Conservation (phyloP, 2,888 invertebrate genomes). For the Hanleya hanleyi region DNA sequence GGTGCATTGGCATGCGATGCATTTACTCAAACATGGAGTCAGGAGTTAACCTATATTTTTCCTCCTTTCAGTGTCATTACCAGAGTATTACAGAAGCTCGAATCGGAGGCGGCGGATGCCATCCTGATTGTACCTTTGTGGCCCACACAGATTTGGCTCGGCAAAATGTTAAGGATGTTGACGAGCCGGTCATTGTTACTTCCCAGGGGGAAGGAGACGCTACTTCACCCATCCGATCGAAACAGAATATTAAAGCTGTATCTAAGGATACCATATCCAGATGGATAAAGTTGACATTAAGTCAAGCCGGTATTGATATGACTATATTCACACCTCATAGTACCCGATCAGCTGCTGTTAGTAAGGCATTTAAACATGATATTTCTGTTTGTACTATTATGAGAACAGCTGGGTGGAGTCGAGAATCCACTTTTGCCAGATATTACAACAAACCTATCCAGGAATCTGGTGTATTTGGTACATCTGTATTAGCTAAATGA, state of each 20-base stretch:
- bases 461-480: not conserved
- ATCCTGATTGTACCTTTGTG: constrained; percentile 31
- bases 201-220: not conserved
- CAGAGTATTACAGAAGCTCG: constrained; percentile 31
- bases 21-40: constrained; percentile 28
- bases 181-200: not conserved
- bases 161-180: constrained; percentile 15
- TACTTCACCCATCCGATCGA: not conserved
- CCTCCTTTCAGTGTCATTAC: constrained; percentile 37
- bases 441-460: constrained; percentile 9
- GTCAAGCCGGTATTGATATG: constrained; percentile 24
- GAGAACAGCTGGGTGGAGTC: constrained; percentile 28
- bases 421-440: not conserved
- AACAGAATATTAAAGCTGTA: not conserved
- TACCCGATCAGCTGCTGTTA: constrained; percentile 19
- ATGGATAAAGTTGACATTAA: constrained; percentile 28
- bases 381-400: constrained; percentile 26
- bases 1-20: constrained; percentile 32
- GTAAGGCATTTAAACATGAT: constrained; percentile 4
- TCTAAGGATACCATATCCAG: constrained; percentile 24
- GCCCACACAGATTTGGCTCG: constrained; percentile 37
- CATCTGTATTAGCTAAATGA: not conserved
- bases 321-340: constrained; percentile 25
- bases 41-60: constrained; percentile 18
- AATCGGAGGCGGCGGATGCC: constrained; percentile 15